Percentiles rank a stretch among this genome's conserved stretches.
Conservation (phyloP, 2,888 invertebrate species). For the Phanerotoma sp. region DNA sequence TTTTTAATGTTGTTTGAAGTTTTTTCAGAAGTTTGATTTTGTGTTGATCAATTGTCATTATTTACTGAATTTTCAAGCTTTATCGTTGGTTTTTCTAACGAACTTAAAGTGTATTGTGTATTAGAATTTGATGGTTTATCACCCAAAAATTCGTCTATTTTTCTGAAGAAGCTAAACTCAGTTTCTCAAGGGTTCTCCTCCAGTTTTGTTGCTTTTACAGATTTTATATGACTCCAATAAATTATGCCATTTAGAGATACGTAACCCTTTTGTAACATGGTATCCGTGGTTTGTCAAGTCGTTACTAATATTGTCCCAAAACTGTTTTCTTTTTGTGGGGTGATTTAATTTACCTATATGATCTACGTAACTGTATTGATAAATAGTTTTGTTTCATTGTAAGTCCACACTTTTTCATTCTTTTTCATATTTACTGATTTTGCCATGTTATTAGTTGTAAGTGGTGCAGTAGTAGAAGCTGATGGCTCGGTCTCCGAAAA, state of each 20-base stretch:
- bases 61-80: no score
- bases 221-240: neutral
- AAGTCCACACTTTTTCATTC: no score
- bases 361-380: no score
- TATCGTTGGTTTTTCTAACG: neutral
- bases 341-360: no score
- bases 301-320: neutral
- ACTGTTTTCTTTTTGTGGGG: neutral
- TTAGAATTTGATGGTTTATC: neutral
- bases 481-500: no score
- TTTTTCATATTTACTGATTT: no score
- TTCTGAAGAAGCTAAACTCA: neutral
- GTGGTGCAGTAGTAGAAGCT: no score
- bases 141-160: neutral
- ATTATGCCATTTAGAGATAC: neutral
- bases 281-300: neutral
- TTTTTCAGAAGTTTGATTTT: no score
- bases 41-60: no score
- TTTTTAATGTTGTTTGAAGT: no score
- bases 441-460: no score
- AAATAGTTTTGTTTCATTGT: no score
- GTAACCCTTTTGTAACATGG: neutral
- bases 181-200: neutral
- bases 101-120: neutral
- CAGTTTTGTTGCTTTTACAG: neutral